phyloP scores from a whole-genome alignment of 2,113 vertebrate species.

The Myrmecophaga tridactyla region DNA sequence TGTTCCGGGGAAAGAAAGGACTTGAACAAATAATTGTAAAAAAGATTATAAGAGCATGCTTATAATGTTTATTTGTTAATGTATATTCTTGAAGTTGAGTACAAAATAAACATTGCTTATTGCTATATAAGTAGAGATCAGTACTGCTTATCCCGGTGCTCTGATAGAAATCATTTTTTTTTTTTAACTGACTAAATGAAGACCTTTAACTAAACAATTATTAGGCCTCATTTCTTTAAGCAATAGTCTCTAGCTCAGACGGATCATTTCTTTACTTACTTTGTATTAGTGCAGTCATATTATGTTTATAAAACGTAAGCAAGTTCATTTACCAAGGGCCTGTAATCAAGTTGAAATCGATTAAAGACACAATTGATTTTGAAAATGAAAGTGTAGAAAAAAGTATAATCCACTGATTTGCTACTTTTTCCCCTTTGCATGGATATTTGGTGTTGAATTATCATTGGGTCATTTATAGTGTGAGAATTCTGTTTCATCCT shows the following conservation, averaged over 20 bases:
- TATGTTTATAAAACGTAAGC: not conserved
- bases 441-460: not conserved
- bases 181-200: not conserved
- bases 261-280: not conserved
- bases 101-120: not conserved
- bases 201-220: constrained; percentile 11
- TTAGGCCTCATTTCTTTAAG: constrained; percentile 8
- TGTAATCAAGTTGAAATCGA: not conserved
- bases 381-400: not conserved
- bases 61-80: not conserved
- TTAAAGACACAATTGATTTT: not conserved
- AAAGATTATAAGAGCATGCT: not conserved
- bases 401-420: not conserved
- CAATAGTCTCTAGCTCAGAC: not conserved
- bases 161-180: not conserved
- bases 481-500: not conserved
- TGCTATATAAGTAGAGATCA: not conserved
- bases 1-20: not conserved
- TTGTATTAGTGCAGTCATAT: not conserved
- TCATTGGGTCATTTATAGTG: not conserved
- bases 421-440: not conserved
- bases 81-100: not conserved
- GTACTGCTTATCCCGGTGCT: not conserved
- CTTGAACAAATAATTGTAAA: constrained; percentile 30
- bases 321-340: constrained; percentile 10